phyloP scores from a whole-genome alignment of 2,888 invertebrate species.

The Drosophila kambysellisi region DNA sequence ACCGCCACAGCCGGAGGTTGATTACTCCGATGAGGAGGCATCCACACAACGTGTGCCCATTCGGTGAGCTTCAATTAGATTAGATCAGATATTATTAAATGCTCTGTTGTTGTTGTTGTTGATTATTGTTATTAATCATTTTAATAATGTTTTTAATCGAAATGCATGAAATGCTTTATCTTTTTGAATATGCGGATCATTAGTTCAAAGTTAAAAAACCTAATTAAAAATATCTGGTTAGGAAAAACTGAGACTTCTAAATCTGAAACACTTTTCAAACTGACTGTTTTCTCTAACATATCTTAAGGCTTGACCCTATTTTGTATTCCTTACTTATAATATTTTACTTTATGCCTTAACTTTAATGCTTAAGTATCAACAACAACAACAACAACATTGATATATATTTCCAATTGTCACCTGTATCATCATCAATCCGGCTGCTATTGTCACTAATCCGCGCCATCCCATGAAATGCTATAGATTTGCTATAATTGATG shows the following conservation, averaged over 20 bases:
- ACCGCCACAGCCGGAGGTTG: constrained; percentile 94
- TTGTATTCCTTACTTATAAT: neutral
- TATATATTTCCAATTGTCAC: neutral
- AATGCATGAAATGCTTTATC: neutral
- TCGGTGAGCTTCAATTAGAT: constrained; percentile 83
- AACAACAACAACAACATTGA: constrained; percentile 6
- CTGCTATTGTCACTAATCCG: constrained; percentile 62
- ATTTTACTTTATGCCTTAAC: neutral
- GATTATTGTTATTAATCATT: neutral
- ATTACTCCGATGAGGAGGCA: constrained; percentile 95
- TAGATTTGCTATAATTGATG: constrained; percentile 17
- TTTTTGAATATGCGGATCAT: neutral
- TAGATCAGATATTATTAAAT: neutral
- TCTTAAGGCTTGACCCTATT: neutral
- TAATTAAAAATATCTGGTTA: neutral
- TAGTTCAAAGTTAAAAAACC: neutral
- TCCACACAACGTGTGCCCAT: constrained; percentile 86
- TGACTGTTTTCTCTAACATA: neutral
- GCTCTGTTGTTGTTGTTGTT: constrained; percentile 24
- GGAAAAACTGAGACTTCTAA: neutral
- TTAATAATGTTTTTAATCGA: neutral
- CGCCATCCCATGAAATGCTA: neutral
- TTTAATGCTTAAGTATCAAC: neutral
- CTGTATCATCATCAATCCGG: neutral
- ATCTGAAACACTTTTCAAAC: neutral